Conservation (phyloP, 2,113 vertebrate genomes). For the Oostethus manadensis region DNA sequence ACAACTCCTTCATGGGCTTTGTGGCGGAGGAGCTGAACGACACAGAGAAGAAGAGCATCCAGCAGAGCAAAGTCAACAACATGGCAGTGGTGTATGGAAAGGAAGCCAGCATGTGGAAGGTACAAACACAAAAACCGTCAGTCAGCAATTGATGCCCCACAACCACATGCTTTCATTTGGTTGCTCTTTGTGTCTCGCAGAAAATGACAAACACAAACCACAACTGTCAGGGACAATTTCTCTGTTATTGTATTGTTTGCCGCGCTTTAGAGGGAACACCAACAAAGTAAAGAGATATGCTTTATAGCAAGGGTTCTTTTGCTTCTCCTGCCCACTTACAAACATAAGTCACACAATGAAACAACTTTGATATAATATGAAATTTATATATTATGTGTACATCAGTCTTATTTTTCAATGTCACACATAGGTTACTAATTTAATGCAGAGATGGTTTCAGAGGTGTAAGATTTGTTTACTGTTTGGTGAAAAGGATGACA, state of each 20-base stretch:
- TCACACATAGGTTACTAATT: no score
- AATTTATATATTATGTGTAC: no score
- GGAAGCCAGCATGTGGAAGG: constrained; percentile 98
- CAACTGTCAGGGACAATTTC: not conserved
- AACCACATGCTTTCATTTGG: not conserved
- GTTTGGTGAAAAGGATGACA: no score
- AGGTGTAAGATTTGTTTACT: no score
- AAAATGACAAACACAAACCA: not conserved
- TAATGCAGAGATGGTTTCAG: no score
- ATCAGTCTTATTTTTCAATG: no score
- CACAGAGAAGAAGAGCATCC: constrained; percentile 82
- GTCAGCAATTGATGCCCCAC: not conserved
- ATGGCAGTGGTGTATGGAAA: constrained; percentile 97
- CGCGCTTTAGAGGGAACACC: no score
- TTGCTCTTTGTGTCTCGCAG: not conserved
- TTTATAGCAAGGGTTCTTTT: no score
- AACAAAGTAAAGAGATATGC: no score
- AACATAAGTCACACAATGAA: no score
- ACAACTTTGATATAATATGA: no score
- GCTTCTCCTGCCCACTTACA: no score
- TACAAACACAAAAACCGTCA: constrained; percentile 44
- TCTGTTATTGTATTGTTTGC: not conserved
- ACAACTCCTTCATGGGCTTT: constrained; percentile 99
- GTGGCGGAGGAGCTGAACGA: constrained; percentile 91
- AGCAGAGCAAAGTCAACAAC: constrained; percentile 84